Percentiles rank a stretch among this genome's conserved stretches.
Evolutionary conservation across 2,888 invertebrate genomes (phyloP).

Genomic region (Cephus sareptanus): DNA sequence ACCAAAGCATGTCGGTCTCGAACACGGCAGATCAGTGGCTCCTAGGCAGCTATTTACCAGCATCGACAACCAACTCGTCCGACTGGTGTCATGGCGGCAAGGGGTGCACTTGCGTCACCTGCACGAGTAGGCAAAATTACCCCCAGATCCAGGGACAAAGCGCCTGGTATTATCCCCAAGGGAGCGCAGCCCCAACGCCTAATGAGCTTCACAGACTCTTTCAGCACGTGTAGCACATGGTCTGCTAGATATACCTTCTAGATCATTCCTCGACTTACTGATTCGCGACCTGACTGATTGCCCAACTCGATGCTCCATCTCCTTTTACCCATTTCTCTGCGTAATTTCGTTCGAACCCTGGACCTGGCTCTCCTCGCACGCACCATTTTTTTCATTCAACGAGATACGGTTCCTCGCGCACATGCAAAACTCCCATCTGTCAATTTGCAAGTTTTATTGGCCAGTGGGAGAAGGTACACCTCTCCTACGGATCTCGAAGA

Average conservation of each 20-base stretch:
- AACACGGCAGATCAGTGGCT: conserved; percentile 11
- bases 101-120: conserved; percentile 14
- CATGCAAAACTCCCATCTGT: too few species aligned
- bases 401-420: too few species aligned
- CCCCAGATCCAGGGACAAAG: conserved; percentile 13
- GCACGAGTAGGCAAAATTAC: conserved; percentile 5
- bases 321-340: too few species aligned
- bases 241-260: conserved; percentile 10
- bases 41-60: conserved; percentile 13
- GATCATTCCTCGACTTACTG: background rate
- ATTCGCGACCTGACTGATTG: too few species aligned
- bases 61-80: conserved; percentile 6
- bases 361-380: too few species aligned
- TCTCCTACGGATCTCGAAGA: too few species aligned
- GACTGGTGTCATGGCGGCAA: conserved; percentile 20
- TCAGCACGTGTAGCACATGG: conserved; percentile 21
- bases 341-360: too few species aligned
- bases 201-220: conserved; percentile 18
- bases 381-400: too few species aligned
- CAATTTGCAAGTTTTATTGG: too few species aligned
- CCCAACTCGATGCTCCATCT: too few species aligned
- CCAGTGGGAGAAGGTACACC: too few species aligned
- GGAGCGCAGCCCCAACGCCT: conserved; percentile 12
- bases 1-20: conserved; percentile 16
- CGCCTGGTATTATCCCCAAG: conserved; percentile 17